These are phyloP conservation scores for Puffinus mauretanicus DNA, from an alignment of 2,113 vertebrate genomes.

Conservation along the genomic window DNA sequence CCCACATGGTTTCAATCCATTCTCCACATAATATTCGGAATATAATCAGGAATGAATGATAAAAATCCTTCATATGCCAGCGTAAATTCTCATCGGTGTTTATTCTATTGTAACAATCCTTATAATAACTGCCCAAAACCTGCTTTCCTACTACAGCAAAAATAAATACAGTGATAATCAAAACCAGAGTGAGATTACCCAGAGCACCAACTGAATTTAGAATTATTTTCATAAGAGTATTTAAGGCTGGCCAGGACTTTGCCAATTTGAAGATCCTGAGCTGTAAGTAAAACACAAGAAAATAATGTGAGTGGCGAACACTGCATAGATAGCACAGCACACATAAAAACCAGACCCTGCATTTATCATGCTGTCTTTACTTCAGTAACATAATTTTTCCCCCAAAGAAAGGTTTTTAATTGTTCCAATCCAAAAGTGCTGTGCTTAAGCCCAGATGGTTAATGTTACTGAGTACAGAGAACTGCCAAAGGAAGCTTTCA, in stretches of 20 bases:
- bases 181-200: conserved; percentile 75
- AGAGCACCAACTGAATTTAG: conserved; percentile 69
- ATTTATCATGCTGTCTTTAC: not conserved
- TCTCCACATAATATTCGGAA: conserved; percentile 81
- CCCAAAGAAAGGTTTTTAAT: not conserved
- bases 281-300: conserved; percentile 51
- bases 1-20: conserved; percentile 81
- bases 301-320: not conserved
- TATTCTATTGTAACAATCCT: rapidly evolving
- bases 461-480: not conserved
- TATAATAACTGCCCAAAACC: conserved; percentile 54
- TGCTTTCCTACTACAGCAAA: conserved; percentile 77
- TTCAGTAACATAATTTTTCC: not conserved
- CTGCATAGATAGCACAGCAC: not conserved
- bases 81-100: not conserved
- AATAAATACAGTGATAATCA: conserved; percentile 76
- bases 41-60: conserved; percentile 75
- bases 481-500: not conserved
- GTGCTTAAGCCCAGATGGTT: not conserved
- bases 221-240: conserved; percentile 78
- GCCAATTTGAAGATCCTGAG: conserved; percentile 79
- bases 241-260: conserved; percentile 78
- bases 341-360: not conserved
- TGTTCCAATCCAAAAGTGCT: not conserved
- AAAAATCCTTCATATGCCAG: conserved; percentile 79